Percentiles rank a stretch among this genome's conserved stretches.
These are phyloP conservation scores for Apostichopus californicus DNA, from an alignment of 35 echinoderm and acorn worm genomes.

Conservation along the genomic window DNA sequence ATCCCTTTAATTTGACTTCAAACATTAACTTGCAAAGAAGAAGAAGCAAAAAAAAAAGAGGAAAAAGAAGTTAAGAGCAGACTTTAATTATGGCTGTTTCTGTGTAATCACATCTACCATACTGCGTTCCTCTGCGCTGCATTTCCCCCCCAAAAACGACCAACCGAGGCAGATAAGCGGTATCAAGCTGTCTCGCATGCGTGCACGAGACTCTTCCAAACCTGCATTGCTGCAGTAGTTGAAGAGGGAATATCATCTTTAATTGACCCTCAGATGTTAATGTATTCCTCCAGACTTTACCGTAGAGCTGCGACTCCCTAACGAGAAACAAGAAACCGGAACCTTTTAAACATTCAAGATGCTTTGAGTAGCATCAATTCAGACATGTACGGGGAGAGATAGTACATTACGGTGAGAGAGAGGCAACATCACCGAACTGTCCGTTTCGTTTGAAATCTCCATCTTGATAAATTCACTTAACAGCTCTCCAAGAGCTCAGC, in stretches of 20 bases:
- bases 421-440: background rate
- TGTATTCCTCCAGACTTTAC: background rate
- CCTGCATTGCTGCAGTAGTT: background rate
- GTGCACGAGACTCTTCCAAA: background rate
- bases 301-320: background rate
- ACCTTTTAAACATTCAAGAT: constrained; percentile 1
- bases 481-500: background rate
- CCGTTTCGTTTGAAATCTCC: background rate
- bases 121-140: too few species aligned
- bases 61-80: too few species aligned
- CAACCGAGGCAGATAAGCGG: too few species aligned
- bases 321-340: background rate
- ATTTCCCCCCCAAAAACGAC: too few species aligned
- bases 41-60: too few species aligned
- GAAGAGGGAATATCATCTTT: background rate
- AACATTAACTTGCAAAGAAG: too few species aligned
- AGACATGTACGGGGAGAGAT: background rate
- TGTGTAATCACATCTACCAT: too few species aligned
- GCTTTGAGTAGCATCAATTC: background rate
- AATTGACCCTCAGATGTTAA: background rate
- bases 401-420: background rate
- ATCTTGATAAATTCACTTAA: background rate
- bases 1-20: too few species aligned
- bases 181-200: background rate
- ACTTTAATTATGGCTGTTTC: too few species aligned